Percentiles rank a stretch among this genome's conserved stretches.
phyloP scores from a whole-genome alignment of 2,888 invertebrate genomes.

The Dicyrtomina minuta region DNA sequence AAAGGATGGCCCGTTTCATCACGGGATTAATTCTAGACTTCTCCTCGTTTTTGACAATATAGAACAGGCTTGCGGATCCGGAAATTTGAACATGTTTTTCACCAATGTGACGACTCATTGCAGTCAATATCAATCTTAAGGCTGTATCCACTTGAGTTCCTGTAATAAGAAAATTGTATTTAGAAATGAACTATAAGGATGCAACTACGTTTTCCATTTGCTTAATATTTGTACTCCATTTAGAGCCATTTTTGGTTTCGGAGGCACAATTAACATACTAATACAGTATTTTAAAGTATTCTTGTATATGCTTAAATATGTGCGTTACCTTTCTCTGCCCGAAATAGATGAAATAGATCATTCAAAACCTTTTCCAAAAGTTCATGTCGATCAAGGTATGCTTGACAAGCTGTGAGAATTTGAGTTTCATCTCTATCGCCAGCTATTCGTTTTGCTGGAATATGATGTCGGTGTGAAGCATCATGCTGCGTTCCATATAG shows the following conservation, averaged over 20 bases:
- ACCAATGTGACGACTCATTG: conserved; percentile 82
- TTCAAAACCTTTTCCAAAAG: conserved; percentile 82
- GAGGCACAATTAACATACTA: too few species aligned
- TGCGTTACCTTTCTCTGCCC: conserved; percentile 80
- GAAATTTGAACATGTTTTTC: conserved; percentile 89
- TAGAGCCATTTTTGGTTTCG: too few species aligned
- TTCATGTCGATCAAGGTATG: conserved; percentile 81
- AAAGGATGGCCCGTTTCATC: conserved; percentile 76
- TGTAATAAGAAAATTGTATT: conserved; percentile 12
- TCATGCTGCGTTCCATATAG: conserved; percentile 85
- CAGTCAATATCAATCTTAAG: conserved; percentile 77
- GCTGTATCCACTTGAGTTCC: conserved; percentile 65
- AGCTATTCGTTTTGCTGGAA: conserved; percentile 66
- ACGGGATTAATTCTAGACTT: conserved; percentile 70
- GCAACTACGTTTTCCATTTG: too few species aligned
- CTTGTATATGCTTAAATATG: background rate
- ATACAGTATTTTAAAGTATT: background rate
- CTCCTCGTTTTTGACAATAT: conserved; percentile 82
- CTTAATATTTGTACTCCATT: too few species aligned
- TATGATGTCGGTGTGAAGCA: conserved; percentile 75
- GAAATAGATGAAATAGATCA: conserved; percentile 83
- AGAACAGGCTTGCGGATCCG: conserved; percentile 81
- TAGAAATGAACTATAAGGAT: too few species aligned
- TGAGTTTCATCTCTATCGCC: conserved; percentile 91
- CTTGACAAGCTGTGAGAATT: conserved; percentile 75